phyloP scores from a whole-genome alignment of 2,888 invertebrate species.

The Malthinus seriepunctatus region DNA sequence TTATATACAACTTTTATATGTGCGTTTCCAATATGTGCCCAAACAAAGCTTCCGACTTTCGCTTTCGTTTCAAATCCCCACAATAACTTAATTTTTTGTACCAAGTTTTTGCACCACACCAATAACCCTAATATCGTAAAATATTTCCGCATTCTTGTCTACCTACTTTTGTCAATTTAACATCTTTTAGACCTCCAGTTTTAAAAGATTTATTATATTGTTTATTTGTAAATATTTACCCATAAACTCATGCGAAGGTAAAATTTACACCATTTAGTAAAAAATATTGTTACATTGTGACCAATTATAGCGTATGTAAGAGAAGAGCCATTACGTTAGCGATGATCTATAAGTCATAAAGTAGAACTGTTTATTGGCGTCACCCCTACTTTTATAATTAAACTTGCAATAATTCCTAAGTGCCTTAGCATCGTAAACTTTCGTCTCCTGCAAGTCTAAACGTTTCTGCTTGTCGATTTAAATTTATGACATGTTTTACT shows the following conservation, averaged over 20 bases:
- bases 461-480: constrained; percentile 37
- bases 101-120: constrained; percentile 7
- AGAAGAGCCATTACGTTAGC: constrained; percentile 38
- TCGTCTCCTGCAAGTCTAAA: constrained; percentile 36
- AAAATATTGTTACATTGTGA: constrained; percentile 37
- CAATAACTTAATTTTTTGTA: constrained; percentile 16
- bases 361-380: constrained; percentile 43
- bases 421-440: constrained; percentile 40
- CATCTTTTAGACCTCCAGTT: too few relatives aligned
- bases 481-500: constrained; percentile 36
- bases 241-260: neutral
- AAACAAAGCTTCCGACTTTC: constrained; percentile 28
- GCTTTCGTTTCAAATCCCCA: constrained; percentile 15
- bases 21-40: constrained; percentile 21
- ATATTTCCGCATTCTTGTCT: constrained; percentile 22
- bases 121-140: constrained; percentile 6
- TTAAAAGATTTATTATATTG: too few relatives aligned
- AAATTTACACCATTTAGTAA: neutral
- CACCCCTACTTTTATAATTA: constrained; percentile 46
- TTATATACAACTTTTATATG: constrained; percentile 35
- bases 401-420: constrained; percentile 44
- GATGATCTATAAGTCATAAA: constrained; percentile 46
- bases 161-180: too few relatives aligned
- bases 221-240: too few relatives aligned
- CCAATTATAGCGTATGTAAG: constrained; percentile 35